phyloP scores from a whole-genome alignment of 1,140 invertebrate species.

The Bemisia tabaci region DNA sequence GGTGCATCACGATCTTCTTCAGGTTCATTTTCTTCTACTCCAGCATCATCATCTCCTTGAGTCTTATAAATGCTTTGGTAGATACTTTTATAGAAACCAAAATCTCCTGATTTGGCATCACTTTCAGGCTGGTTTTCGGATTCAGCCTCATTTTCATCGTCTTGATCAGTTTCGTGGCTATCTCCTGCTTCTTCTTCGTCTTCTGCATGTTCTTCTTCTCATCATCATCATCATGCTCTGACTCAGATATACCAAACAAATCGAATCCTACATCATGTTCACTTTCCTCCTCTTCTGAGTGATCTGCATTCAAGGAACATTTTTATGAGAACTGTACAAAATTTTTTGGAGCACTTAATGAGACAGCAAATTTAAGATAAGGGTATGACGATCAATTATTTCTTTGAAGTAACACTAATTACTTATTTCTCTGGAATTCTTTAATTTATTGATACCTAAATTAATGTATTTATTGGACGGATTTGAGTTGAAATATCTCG shows the following conservation, averaged over 20 bases:
- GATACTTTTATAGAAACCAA: background rate
- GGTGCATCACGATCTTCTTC: constrained; percentile 28
- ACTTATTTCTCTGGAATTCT: too few species aligned
- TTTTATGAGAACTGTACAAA: background rate
- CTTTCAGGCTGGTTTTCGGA: background rate
- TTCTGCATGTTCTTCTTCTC: constrained; percentile 23
- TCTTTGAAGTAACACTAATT: too few species aligned
- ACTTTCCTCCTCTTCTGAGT: constrained; percentile 28
- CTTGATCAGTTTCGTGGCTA: constrained; percentile 9
- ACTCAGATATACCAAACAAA: constrained; percentile 18
- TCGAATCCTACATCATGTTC: constrained; percentile 26
- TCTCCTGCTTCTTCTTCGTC: constrained; percentile 21
- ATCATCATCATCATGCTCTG: constrained; percentile 25
- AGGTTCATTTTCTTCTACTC: constrained; percentile 29
- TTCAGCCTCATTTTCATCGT: constrained; percentile 13
- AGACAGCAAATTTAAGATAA: too few species aligned
- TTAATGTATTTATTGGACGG: too few species aligned
- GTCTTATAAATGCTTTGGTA: background rate
- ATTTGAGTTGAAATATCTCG: too few species aligned
- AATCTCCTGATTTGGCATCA: background rate
- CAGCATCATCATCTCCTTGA: constrained; percentile 3
- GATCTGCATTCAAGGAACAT: constrained; percentile 24
- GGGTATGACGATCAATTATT: too few species aligned
- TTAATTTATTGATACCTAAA: too few species aligned
- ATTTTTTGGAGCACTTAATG: background rate